Conservation (phyloP, 2,113 vertebrate genomes). For the Cephalopterus ornatus region DNA sequence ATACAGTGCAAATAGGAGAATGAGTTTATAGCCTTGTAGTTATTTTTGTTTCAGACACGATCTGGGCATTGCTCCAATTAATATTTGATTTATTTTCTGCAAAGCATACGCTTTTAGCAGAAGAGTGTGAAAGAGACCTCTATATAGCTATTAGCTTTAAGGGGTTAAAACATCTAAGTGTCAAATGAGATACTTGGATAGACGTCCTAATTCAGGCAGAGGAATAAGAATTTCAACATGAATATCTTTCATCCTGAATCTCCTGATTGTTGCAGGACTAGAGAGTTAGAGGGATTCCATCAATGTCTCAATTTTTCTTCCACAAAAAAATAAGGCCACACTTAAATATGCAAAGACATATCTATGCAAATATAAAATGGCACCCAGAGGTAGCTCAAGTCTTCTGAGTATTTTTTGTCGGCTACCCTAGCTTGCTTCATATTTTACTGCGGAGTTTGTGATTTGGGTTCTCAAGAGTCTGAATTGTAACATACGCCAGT, state of each 20-base stretch:
- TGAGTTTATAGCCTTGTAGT: background rate
- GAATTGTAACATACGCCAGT: background rate
- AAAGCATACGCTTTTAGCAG: constrained; percentile 27
- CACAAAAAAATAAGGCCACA: background rate
- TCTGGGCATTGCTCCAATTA: constrained; percentile 30
- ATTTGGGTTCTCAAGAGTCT: background rate
- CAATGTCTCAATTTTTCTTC: background rate
- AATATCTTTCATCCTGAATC: background rate
- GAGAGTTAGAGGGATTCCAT: background rate
- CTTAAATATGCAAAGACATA: background rate
- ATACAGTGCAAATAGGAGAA: background rate
- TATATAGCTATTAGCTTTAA: background rate
- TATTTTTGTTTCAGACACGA: background rate
- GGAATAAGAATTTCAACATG: background rate
- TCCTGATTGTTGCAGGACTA: background rate
- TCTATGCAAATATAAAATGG: background rate
- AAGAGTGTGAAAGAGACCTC: background rate
- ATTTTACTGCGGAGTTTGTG: background rate
- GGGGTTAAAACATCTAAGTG: background rate
- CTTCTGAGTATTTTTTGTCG: background rate
- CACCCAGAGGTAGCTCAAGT: background rate
- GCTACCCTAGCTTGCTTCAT: background rate
- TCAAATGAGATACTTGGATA: background rate
- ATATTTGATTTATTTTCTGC: constrained; percentile 42
- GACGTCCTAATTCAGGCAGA: background rate